Evolutionary conservation across 2,888 invertebrate genomes (phyloP), one percentile per base, ranked within the genome.

Genomic region (Electrophaes corylata): DNA sequence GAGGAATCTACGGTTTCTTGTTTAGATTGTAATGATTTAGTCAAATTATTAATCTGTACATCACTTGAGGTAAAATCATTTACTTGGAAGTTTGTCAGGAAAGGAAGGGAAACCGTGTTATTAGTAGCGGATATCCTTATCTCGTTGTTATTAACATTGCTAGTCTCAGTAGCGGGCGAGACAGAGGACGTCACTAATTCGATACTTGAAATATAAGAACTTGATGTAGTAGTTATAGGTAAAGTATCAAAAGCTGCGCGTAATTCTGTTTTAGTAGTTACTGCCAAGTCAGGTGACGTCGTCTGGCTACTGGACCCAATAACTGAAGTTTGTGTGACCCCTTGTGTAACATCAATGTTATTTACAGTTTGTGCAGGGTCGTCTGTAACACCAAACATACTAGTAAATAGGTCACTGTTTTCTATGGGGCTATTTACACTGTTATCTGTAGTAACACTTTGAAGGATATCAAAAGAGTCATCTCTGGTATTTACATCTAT

Each of bases 381-480:
- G 62, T 74, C 75, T 66, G 75, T 71, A 57, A 67, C 62, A 67
- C 59, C 62, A 66, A 62, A 57, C 62, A 68, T 66, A 65, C 69
- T 55, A 50, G 55, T 51, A n/a, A 55, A 43, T 23, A 29, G 67
- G 67, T 72, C 73, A 69, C 64, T 70, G 72, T 68, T 77, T 61
- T 57, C 73, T 69, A 72, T 67, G 63, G 76, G 76, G 68, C 63
- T 88, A 88, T 88, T 83, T 88, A 88, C 89, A 91, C 63, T 76
- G 67, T 62, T 75, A 50, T 70, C 67, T 57, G 63, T 65, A 35
- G 47, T 67, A 68, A 80, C 80, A 83, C 60, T 85, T 85, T 88
- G 88, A 73, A 84, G 78, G 75, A 78, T 72, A 82, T 84, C 83
- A 62, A 68, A 65, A 48, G 72, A 69, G 64, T 73, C 70, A 44